Evolutionary conservation across 2,888 invertebrate genomes (phyloP), one percentile per base, ranked within the genome.

Genomic region (Pyrochroa serraticornis): DNA sequence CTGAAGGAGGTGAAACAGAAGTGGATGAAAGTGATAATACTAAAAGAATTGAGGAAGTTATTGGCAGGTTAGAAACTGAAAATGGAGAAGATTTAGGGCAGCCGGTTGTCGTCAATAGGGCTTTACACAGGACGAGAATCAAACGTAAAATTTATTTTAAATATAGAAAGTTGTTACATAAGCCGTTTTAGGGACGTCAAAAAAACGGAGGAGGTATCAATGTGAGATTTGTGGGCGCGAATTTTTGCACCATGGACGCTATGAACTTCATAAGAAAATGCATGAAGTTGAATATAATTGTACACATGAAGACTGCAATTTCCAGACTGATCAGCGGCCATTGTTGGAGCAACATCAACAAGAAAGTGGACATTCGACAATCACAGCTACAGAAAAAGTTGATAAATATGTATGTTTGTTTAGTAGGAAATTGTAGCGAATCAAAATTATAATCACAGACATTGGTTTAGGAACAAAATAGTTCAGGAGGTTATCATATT

Each of bases 271-370:
- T 71, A 80, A 85, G 52, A 82, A 83, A 39, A 81, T 81, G 44
- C 90, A 90, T 74, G 86, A 86, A 9, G 82, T 85, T 9, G 78
- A 80, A 47, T 88, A 84, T 73, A 84, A 84, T 67, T 90, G 89
- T 75, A 74, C 58, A 41, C 62, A 54, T 9, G 38, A 53, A 6
- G 62, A 63, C 9, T 77, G 77, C 64, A 30, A 44, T 8, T 48
- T 71, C 38, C 57, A 65, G 57, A 65, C 83, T 72, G 71, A 79
- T 7, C 82, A 81, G 1, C 80, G 83, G 57, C 36, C 44, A 1
- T 34, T 39, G 6, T 81, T 88, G 63, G 77, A 77, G 12, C 69
- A 81, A 9, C 90, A 90, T 76, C 87, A 88, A 72, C 77, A 78
- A 51, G 75, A 80, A 45, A 76, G 77, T 0, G 77, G 77, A 0